phyloP scores from a whole-genome alignment of 1,140 invertebrate species.

The Procambarus clarkii region DNA sequence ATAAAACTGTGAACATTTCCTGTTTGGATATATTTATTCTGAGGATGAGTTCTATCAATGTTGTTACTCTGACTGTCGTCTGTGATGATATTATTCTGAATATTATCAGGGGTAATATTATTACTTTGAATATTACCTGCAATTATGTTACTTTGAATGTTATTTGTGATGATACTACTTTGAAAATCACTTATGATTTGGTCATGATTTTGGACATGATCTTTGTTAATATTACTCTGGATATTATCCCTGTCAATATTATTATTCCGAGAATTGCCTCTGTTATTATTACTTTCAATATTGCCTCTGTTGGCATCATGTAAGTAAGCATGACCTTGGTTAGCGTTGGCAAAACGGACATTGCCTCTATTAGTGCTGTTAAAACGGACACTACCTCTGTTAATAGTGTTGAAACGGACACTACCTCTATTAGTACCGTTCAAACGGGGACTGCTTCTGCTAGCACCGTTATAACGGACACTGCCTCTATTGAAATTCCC shows the following conservation, averaged over 20 bases:
- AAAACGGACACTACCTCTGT: background rate
- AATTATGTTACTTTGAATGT: too few species aligned
- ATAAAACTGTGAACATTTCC: background rate
- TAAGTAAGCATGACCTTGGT: background rate
- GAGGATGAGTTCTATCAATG: background rate
- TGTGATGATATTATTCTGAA: background rate
- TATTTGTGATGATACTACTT: too few species aligned
- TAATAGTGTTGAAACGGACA: background rate
- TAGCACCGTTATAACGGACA: background rate
- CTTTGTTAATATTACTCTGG: too few species aligned
- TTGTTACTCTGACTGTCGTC: background rate
- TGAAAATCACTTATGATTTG: too few species aligned
- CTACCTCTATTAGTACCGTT: too few species aligned
- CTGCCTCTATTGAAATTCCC: background rate
- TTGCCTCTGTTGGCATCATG: background rate
- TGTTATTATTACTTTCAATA: too few species aligned
- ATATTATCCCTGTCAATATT: too few species aligned
- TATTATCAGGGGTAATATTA: background rate
- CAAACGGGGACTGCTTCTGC: too few species aligned
- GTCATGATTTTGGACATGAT: too few species aligned
- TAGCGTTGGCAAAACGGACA: background rate
- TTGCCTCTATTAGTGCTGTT: background rate
- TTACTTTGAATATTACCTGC: background rate
- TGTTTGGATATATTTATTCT: background rate
- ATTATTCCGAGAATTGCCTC: too few species aligned